Evolutionary conservation across 53 echinoderm and acorn worm species (phyloP).

Genomic region (Hippasteria phrygiana): DNA sequence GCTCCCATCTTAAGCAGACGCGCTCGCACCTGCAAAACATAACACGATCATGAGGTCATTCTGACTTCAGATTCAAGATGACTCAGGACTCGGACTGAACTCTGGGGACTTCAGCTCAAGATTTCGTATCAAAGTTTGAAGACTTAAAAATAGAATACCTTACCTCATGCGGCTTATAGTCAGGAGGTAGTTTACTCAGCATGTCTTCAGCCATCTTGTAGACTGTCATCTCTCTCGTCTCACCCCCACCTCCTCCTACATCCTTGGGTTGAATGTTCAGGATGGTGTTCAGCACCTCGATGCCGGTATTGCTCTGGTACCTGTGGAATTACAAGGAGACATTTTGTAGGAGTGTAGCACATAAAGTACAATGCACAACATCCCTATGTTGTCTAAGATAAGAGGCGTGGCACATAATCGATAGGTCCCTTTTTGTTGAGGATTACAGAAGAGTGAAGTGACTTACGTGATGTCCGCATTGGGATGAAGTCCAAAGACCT

Average conservation of each 20-base stretch:
- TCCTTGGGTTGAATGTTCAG: constrained; percentile 99
- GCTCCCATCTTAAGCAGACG: constrained; percentile 98
- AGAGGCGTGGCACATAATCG: neutral
- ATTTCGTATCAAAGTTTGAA: no score
- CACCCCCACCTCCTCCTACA: constrained; percentile 95
- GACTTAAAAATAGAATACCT: no score
- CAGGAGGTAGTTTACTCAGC: constrained; percentile 91
- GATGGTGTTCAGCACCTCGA: constrained; percentile 89
- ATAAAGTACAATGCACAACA: neutral
- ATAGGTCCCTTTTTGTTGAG: no score
- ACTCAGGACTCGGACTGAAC: no score
- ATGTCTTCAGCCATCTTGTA: constrained; percentile 93
- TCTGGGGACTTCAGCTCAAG: no score
- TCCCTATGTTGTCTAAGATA: neutral
- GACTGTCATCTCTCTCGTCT: constrained; percentile 96
- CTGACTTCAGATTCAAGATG: neutral
- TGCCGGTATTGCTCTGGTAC: constrained; percentile 97
- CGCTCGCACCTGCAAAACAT: constrained; percentile 85
- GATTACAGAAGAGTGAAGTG: neutral
- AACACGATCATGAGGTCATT: neutral
- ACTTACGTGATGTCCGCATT: constrained; percentile 99
- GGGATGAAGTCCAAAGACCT: constrained; percentile 97
- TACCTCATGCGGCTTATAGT: constrained; percentile 78
- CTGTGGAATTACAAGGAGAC: constrained; percentile 48
- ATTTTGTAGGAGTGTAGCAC: neutral